Conservation (phyloP, 2,113 vertebrate species). For the Dascyllus trimaculatus region DNA sequence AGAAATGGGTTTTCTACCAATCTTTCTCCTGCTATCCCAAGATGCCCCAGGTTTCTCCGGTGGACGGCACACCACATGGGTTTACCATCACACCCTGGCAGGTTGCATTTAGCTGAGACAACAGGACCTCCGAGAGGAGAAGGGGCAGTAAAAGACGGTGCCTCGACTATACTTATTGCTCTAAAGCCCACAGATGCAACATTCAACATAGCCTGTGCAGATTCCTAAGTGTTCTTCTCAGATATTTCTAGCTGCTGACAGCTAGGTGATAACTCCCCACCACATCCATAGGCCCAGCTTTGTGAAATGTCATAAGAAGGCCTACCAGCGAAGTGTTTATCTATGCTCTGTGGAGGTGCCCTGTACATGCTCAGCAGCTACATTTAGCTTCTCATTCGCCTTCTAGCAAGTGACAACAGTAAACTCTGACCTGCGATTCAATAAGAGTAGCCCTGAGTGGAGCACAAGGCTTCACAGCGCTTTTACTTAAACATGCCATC, state of each 20-base stretch:
- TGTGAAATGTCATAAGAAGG: conserved; percentile 66
- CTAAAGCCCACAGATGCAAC: conserved; percentile 47
- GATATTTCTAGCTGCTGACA: conserved; percentile 69
- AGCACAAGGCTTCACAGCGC: conserved; percentile 49
- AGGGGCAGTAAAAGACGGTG: not conserved
- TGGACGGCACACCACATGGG: conserved; percentile 51
- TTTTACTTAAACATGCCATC: conserved; percentile 75
- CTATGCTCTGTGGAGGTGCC: conserved; percentile 60
- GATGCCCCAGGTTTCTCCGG: conserved; percentile 79
- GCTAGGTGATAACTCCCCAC: conserved; percentile 65
- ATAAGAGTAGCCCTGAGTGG: conserved; percentile 60
- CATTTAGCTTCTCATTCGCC: conserved; percentile 74
- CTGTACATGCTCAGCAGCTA: conserved; percentile 58
- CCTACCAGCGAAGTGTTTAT: conserved; percentile 60
- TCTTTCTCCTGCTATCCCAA: conserved; percentile 81
- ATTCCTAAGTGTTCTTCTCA: conserved; percentile 59
- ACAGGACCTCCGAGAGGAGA: conserved; percentile 3
- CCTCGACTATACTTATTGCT: not conserved
- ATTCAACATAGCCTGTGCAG: conserved; percentile 62
- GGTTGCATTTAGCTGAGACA: conserved; percentile 34
- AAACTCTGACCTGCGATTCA: conserved; percentile 73
- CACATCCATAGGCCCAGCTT: conserved; percentile 57
- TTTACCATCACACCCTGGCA: conserved; percentile 29
- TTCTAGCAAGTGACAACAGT: conserved; percentile 68
- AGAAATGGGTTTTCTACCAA: conserved; percentile 87